Evolutionary conservation across 2,797 vertebrate species (phyloP), one percentile per base, ranked within the genome.

Genomic region (Gallinago nigripennis): DNA sequence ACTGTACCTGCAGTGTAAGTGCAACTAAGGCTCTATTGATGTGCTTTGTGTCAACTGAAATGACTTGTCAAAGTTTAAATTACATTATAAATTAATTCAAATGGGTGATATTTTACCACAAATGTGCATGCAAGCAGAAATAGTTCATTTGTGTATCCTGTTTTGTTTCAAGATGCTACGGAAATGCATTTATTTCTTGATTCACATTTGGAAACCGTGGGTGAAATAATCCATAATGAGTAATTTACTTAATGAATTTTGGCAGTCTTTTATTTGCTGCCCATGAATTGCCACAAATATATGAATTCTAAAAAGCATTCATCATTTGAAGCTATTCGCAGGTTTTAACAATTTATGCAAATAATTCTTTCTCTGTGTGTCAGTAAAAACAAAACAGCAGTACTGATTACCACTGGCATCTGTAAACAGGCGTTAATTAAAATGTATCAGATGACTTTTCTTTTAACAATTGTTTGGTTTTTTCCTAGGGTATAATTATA

Each of bases 71-170:
- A 58, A 68, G 46, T 17, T 61, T n/a, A 86, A 70, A 84, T 77
- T 82, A 58, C 46, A 28, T 57, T 78, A 43, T 27, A 90, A 48
- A 53, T 31, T 80, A 56, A 71, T 82, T 82, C 57, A 86, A 87
- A 75, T 60, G 17, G n/a, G 43, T 70, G 25, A 57, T 71, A 60
- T 71, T 88, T 86, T 82, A 71, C 19, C 6, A 69, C 27, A 88
- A 90, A 58, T 63, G 35, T 85, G 16, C 35, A 92, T 94, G n/a
- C 31, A 92, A 93, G 24, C 50, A 87, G 48, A 88, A 86, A 64
- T 16, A 68, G 3, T 57, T 86, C 5, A 33, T 69, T 73, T 39
- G n/a, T 56, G 11, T 72, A 65, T 7, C 24, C 27, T 71, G 9
- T 25, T 92, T 80, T 83, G 24, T 39, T 88, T 79, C 37, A 81